phyloP scores from a whole-genome alignment of 2,797 vertebrate species.

The Lacerta agilis region DNA sequence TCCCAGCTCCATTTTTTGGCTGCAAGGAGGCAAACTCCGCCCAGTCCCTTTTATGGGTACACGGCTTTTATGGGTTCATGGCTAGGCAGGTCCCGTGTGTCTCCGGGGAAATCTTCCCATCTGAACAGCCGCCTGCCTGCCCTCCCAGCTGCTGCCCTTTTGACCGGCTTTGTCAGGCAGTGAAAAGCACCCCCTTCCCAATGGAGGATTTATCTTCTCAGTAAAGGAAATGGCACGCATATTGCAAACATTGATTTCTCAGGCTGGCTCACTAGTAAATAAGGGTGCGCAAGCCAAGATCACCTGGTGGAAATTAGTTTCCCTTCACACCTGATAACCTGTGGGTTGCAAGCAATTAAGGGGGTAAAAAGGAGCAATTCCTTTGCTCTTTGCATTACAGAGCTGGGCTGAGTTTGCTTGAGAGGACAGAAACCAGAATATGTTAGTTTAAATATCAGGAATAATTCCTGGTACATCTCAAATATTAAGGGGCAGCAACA shows the following conservation, averaged over 20 bases:
- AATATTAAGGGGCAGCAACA: background rate
- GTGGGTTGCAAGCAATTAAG: background rate
- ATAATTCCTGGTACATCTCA: background rate
- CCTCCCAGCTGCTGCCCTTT: slow-evolving; percentile 35
- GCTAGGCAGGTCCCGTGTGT: slow-evolving; percentile 59
- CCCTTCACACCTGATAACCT: background rate
- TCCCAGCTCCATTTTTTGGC: background rate
- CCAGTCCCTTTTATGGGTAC: slow-evolving; percentile 50
- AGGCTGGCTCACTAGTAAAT: background rate
- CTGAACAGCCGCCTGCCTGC: background rate
- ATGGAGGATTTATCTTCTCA: background rate
- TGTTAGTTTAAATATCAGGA: background rate
- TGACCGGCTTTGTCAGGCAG: background rate
- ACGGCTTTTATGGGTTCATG: background rate
- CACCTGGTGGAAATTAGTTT: background rate
- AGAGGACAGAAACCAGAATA: background rate
- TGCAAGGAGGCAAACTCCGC: slow-evolving; percentile 57
- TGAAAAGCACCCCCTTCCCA: background rate
- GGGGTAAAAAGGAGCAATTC: background rate
- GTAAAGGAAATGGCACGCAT: background rate
- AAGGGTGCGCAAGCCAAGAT: background rate
- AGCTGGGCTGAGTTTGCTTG: background rate
- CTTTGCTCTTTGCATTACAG: background rate
- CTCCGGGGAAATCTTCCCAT: slow-evolving; percentile 44
- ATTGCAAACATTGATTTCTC: slow-evolving; percentile 4